Percentiles rank a stretch among this genome's conserved stretches.
These are phyloP conservation scores for Pangasius mekongensis DNA, from an alignment of 2,797 vertebrate genomes.

Conservation along the genomic window DNA sequence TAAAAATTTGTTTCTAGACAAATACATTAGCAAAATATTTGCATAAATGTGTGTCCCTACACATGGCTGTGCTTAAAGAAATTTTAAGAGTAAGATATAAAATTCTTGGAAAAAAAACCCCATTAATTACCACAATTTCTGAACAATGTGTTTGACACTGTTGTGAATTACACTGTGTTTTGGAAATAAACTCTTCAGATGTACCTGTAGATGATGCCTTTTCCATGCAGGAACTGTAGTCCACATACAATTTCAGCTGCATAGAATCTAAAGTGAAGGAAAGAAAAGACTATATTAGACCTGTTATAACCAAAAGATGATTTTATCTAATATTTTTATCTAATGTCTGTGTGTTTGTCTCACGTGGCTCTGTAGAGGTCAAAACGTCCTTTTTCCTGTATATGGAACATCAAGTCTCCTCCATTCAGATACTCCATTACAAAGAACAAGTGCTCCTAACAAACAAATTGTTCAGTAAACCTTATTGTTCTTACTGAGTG, in stretches of 20 bases:
- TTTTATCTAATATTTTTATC: not conserved
- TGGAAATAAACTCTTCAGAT: not conserved
- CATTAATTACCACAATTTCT: not conserved
- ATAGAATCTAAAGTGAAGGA: constrained; percentile 84
- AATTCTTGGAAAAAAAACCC: not conserved
- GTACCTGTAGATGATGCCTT: constrained; percentile 98
- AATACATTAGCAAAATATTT: not conserved
- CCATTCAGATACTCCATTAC: constrained; percentile 99
- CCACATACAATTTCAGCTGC: constrained; percentile 95
- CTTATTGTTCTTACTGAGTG: not conserved
- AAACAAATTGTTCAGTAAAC: constrained; percentile 25
- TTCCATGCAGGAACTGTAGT: constrained; percentile 93
- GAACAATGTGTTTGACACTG: not conserved
- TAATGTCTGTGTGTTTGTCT: constrained; percentile 59
- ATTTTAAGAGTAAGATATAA: not conserved
- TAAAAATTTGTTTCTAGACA: not conserved
- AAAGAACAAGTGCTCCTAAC: constrained; percentile 97
- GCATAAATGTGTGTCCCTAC: not conserved
- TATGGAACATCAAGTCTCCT: constrained; percentile 98
- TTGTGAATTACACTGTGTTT: not conserved
- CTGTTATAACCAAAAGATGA: not conserved
- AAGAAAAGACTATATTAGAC: constrained; percentile 29
- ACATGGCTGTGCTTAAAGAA: not conserved
- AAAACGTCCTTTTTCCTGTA: constrained; percentile 97
- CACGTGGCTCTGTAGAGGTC: constrained; percentile 92